phyloP scores from a whole-genome alignment of 2,888 invertebrate genomes.

The Cantharis flavilabris region DNA sequence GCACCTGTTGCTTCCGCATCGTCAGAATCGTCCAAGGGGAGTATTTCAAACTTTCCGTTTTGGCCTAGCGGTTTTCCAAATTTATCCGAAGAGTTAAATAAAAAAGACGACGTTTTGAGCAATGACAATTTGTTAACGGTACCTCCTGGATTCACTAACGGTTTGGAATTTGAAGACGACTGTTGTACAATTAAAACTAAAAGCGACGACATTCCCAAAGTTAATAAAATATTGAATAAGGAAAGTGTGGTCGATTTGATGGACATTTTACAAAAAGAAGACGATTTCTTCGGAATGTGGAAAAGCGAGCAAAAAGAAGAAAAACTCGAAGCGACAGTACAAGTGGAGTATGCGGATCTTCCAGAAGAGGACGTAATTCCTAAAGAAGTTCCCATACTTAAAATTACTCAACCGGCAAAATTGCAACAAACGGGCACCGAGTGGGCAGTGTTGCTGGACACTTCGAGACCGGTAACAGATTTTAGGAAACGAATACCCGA shows the following conservation, averaged over 20 bases:
- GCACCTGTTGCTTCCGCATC: conserved; percentile 71
- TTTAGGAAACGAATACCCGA: conserved; percentile 80
- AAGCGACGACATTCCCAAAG: conserved; percentile 13
- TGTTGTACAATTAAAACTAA: conserved; percentile 56
- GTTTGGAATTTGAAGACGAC: conserved; percentile 63
- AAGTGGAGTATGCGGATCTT: conserved; percentile 28
- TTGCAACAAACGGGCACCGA: conserved; percentile 60
- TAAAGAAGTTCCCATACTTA: conserved; percentile 65
- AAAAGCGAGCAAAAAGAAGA: conserved; percentile 18
- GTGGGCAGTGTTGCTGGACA: conserved; percentile 89
- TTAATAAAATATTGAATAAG: conserved; percentile 42
- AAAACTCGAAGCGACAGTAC: conserved; percentile 28
- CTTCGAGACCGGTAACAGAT: conserved; percentile 77
- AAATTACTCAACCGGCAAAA: conserved; percentile 59
- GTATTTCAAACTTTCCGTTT: conserved; percentile 81
- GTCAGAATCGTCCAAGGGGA: conserved; percentile 73
- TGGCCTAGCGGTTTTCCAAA: conserved; percentile 81
- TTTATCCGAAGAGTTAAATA: conserved; percentile 58
- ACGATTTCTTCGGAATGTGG: conserved; percentile 60
- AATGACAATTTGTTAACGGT: conserved; percentile 51
- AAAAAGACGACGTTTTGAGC: conserved; percentile 55
- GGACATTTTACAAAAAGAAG: conserved; percentile 65
- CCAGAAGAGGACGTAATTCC: conserved; percentile 50
- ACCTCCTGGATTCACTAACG: conserved; percentile 71
- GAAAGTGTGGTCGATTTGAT: conserved; percentile 61